phyloP scores from a whole-genome alignment of 2,113 vertebrate species.

The Sinosuthora webbiana region DNA sequence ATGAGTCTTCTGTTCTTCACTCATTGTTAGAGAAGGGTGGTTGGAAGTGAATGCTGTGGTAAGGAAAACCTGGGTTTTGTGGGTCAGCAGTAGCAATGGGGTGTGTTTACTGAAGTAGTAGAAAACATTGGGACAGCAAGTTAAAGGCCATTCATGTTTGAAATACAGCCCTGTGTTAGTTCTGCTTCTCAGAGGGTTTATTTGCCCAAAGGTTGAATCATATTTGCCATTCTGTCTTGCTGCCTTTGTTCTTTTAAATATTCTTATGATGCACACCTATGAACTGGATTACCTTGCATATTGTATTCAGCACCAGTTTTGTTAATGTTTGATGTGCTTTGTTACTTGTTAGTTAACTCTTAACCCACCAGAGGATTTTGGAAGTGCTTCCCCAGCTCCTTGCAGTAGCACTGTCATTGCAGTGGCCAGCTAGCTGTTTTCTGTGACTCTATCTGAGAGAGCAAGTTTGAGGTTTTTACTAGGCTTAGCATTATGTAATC shows the following conservation, averaged over 20 bases:
- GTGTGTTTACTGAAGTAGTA: not conserved
- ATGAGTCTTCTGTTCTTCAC: not conserved
- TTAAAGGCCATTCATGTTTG: not conserved
- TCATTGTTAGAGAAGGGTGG: not conserved
- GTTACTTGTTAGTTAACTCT: not conserved
- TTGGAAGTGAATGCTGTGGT: not conserved
- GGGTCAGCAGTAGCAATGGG: not conserved
- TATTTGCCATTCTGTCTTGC: not conserved
- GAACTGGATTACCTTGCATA: not conserved
- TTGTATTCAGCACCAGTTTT: not conserved
- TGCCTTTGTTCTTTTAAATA: not conserved
- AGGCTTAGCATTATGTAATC: not conserved
- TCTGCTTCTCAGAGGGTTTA: not conserved
- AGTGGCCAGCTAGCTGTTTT: not conserved
- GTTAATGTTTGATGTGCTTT: not conserved
- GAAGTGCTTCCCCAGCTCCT: not conserved
- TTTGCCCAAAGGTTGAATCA: not conserved
- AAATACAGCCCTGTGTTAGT: not conserved
- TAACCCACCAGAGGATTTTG: not conserved
- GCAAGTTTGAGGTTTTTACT: not conserved
- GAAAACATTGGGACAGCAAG: not conserved
- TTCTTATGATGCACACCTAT: not conserved
- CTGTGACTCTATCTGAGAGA: not conserved
- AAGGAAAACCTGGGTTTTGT: not conserved
- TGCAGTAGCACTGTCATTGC: not conserved